These are phyloP conservation scores for Ammodytes dubius DNA, from an alignment of 2,113 vertebrate species.

Conservation along the genomic window DNA sequence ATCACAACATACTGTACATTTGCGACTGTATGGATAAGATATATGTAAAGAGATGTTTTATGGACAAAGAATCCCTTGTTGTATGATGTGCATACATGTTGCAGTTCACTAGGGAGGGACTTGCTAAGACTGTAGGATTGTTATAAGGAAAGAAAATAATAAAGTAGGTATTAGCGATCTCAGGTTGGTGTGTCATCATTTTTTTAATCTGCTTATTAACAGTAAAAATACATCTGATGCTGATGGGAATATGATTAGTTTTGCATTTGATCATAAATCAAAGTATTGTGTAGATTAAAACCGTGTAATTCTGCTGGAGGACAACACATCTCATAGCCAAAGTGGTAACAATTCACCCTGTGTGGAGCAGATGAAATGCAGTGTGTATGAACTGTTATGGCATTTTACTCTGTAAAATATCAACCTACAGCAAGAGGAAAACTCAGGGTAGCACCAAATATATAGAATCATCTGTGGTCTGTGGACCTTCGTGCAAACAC, in stretches of 20 bases:
- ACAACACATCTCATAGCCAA: not conserved
- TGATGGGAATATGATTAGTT: not conserved
- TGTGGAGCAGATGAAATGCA: not conserved
- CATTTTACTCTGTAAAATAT: conserved; percentile 20
- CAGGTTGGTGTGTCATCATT: not conserved
- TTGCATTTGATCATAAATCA: not conserved
- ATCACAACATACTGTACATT: conserved; percentile 12
- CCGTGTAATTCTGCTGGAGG: not conserved
- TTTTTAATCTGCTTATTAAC: not conserved
- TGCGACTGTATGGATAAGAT: conserved; percentile 3
- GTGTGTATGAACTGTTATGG: not conserved
- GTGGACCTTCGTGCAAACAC: no score
- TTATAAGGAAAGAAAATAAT: not conserved
- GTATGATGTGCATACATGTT: not conserved
- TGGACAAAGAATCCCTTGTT: not conserved
- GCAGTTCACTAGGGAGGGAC: not conserved
- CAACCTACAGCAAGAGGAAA: conserved; percentile 17
- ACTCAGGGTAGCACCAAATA: not conserved
- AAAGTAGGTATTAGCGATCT: not conserved
- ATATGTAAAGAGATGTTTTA: conserved; percentile 9
- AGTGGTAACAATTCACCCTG: not conserved
- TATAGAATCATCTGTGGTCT: not conserved
- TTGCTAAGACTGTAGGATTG: not conserved
- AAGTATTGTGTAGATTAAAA: not conserved
- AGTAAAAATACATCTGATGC: not conserved